A percentile compares a stretch with the other conserved stretches of the same genome.
Evolutionary conservation across 1,140 invertebrate genomes (phyloP).

Genomic region (Chironomus tepperi): DNA sequence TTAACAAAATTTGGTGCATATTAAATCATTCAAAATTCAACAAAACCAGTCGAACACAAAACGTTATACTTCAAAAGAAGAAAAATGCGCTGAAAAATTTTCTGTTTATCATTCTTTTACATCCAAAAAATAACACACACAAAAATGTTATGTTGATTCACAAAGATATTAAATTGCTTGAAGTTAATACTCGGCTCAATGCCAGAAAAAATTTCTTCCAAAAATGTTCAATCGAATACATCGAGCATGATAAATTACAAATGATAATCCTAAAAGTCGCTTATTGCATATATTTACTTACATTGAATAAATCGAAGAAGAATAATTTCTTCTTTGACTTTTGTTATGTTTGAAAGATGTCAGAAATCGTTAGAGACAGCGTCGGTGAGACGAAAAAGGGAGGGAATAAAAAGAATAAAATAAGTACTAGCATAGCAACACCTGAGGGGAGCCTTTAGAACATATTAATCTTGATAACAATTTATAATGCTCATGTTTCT

Average conservation of each 20-base stretch:
- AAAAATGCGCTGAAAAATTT: too few relatives aligned
- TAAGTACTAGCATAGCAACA: neutral
- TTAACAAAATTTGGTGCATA: too few relatives aligned
- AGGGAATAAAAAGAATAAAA: neutral
- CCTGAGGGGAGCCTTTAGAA: conserved; percentile 14
- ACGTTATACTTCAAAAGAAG: too few relatives aligned
- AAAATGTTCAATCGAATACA: conserved; percentile 4
- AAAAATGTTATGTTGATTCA: neutral
- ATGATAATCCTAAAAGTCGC: neutral
- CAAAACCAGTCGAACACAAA: too few relatives aligned
- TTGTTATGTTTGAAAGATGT: neutral
- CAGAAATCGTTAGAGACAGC: neutral
- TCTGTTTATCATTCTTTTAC: too few relatives aligned
- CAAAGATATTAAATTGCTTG: conserved; percentile 3
- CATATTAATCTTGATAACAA: conserved; percentile 20
- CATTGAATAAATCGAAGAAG: neutral
- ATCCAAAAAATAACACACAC: too few relatives aligned
- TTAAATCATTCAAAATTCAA: too few relatives aligned
- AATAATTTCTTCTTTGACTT: too few relatives aligned
- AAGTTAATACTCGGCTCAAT: neutral
- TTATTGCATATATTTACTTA: neutral
- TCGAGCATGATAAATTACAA: conserved; percentile 8
- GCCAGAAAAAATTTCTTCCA: neutral
- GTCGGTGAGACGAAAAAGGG: too few relatives aligned
- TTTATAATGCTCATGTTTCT: conserved; percentile 15